Evolutionary conservation across 2,797 vertebrate species (phyloP).

Genomic region (Falco columbarius): DNA sequence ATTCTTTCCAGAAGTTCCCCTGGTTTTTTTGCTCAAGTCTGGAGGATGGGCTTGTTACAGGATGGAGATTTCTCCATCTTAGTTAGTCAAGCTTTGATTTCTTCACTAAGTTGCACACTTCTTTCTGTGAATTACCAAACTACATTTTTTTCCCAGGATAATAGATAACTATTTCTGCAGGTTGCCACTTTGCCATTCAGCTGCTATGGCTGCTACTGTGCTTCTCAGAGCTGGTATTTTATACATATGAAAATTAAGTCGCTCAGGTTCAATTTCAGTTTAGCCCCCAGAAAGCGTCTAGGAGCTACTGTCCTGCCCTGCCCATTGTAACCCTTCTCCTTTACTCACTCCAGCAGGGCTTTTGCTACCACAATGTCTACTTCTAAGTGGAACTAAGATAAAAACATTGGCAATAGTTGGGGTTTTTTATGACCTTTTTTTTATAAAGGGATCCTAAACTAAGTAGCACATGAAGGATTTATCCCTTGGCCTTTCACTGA

Average conservation of each 20-base stretch:
- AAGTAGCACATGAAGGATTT: not conserved
- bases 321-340: not conserved
- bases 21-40: not conserved
- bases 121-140: not conserved
- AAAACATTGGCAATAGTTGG: not conserved
- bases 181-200: not conserved
- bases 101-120: fast-evolving
- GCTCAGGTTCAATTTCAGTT: not conserved
- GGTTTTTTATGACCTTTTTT: not conserved
- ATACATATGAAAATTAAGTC: not conserved
- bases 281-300: not conserved
- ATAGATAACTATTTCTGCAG: not conserved
- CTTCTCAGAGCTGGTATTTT: not conserved
- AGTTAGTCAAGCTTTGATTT: not conserved
- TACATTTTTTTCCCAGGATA: not conserved
- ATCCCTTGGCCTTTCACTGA: not conserved
- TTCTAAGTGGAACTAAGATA: not conserved
- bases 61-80: not conserved
- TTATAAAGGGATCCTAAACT: not conserved
- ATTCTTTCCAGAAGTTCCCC: not conserved
- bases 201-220: not conserved
- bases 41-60: not conserved
- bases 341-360: not conserved
- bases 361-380: not conserved
- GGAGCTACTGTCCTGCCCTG: not conserved